phyloP scores from a whole-genome alignment of 2,888 invertebrate genomes.

The Coleophora deauratella region DNA sequence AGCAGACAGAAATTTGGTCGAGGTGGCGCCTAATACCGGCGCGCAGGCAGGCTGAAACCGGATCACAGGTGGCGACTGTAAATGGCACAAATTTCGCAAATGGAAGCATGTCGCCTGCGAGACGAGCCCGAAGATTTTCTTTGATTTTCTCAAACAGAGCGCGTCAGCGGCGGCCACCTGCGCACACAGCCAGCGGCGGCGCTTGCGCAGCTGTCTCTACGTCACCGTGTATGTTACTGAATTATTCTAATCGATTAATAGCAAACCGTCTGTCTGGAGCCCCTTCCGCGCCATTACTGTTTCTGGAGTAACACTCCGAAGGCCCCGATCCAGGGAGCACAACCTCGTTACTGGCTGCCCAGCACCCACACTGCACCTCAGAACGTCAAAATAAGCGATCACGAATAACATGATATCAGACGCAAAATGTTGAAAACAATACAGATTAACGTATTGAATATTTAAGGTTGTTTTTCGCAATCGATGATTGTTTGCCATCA shows the following conservation, averaged over 20 bases:
- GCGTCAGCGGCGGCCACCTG: conserved; percentile 45
- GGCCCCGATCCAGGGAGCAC: background rate
- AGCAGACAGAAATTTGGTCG: too few relatives aligned
- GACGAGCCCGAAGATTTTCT: conserved; percentile 50
- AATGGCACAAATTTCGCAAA: conserved; percentile 41
- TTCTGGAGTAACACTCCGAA: conserved; percentile 31
- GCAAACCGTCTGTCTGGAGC: conserved; percentile 45
- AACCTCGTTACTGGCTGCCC: too few relatives aligned
- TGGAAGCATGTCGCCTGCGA: conserved; percentile 37
- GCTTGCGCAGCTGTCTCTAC: conserved; percentile 63
- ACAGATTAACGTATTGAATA: too few relatives aligned
- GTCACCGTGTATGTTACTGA: conserved; percentile 54
- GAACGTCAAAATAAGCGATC: too few relatives aligned
- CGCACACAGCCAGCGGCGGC: conserved; percentile 39
- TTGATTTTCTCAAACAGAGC: conserved; percentile 56
- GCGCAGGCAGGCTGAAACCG: background rate
- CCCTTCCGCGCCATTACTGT: conserved; percentile 24
- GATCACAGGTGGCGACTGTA: conserved; percentile 38
- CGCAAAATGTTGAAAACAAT: too few relatives aligned
- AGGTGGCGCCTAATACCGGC: too few relatives aligned
- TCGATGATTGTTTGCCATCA: too few relatives aligned
- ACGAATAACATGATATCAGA: too few relatives aligned
- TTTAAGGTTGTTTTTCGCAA: too few relatives aligned
- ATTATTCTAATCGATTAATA: conserved; percentile 64
- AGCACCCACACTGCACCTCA: too few relatives aligned